Evolutionary conservation across 2,888 invertebrate species (phyloP).

Genomic region (Thumatha senex): DNA sequence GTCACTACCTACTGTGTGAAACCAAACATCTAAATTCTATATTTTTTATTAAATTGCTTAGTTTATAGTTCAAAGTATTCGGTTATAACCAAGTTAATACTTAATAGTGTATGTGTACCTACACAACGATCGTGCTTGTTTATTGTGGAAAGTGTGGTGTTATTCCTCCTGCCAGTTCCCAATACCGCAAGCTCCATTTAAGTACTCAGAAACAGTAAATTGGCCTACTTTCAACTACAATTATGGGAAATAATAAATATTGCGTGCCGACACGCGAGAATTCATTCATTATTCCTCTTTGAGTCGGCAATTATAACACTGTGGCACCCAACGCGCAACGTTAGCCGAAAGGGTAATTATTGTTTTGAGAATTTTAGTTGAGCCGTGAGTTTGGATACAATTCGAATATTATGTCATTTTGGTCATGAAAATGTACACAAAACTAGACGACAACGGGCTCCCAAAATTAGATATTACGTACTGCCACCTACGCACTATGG

Average conservation of each 20-base stretch:
- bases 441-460: too few species aligned
- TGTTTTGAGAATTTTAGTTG: neutral
- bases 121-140: neutral
- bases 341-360: neutral
- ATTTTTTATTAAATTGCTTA: too few species aligned
- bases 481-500: too few species aligned
- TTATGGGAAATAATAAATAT: constrained; percentile 32
- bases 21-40: too few species aligned
- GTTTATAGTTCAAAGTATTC: too few species aligned
- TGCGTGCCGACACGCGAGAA: constrained; percentile 16
- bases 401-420: neutral
- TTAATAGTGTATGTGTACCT: neutral
- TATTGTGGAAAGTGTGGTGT: neutral
- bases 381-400: neutral
- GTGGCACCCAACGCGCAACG: neutral
- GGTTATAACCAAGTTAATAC: too few species aligned
- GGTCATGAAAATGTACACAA: too few species aligned
- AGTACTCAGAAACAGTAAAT: constrained; percentile 12
- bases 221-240: constrained; percentile 16
- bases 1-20: too few species aligned
- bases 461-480: too few species aligned
- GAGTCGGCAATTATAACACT: constrained; percentile 4
- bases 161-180: constrained; percentile 1
- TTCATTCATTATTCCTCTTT: constrained; percentile 7
- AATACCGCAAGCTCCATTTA: constrained; percentile 1